These are phyloP conservation scores for Lagorchestes hirsutus DNA, from an alignment of 2,797 vertebrate species.

Conservation along the genomic window DNA sequence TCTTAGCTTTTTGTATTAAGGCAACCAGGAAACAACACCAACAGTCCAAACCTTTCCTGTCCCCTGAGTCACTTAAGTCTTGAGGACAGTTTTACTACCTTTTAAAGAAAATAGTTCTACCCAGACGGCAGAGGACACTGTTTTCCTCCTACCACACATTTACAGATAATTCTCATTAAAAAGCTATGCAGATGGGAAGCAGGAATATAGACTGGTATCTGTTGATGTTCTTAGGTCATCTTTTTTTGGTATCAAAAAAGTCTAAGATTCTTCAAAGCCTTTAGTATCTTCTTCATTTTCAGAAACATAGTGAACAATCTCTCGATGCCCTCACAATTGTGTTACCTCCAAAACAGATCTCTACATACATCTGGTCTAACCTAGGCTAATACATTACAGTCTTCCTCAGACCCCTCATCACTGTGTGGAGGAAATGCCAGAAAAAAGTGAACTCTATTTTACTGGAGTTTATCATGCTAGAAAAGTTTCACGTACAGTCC, in stretches of 20 bases:
- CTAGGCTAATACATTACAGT: too few relatives aligned
- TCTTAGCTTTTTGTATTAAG: neutral
- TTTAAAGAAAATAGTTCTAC: neutral
- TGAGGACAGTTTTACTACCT: neutral
- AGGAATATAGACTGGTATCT: neutral
- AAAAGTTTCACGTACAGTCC: neutral
- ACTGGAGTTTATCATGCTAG: neutral
- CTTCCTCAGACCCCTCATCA: too few relatives aligned
- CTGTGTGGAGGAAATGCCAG: neutral
- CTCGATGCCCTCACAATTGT: too few relatives aligned
- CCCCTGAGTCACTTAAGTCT: neutral
- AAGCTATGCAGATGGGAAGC: neutral
- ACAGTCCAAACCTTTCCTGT: neutral
- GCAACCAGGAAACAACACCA: neutral
- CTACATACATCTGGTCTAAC: too few relatives aligned
- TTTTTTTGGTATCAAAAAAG: neutral
- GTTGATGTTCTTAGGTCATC: neutral
- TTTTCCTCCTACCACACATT: neutral
- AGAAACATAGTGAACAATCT: neutral
- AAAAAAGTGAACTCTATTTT: neutral
- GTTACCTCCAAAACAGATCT: too few relatives aligned
- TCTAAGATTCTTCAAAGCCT: neutral
- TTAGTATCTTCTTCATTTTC: neutral
- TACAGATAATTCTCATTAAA: neutral
- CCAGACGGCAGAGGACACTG: neutral